phyloP scores from a whole-genome alignment of 2,888 invertebrate species.

The Leptothorax acervorum region DNA sequence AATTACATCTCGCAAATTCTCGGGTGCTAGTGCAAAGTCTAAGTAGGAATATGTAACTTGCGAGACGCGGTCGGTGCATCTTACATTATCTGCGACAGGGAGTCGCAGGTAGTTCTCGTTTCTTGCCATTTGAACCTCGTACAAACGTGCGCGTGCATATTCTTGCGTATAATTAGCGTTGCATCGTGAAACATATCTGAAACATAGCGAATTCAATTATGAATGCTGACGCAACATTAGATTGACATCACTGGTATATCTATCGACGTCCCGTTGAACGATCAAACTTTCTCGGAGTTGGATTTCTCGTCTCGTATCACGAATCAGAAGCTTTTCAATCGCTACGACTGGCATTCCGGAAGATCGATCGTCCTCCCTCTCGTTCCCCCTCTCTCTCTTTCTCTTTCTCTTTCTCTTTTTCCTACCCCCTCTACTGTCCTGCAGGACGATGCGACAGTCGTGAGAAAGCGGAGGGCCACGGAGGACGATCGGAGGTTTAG shows the following conservation, averaged over 20 bases:
- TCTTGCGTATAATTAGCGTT: conserved; percentile 28
- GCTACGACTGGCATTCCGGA: conserved; percentile 72
- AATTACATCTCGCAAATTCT: conserved; percentile 44
- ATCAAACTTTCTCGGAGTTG: conserved; percentile 41
- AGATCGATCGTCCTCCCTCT: conserved; percentile 71
- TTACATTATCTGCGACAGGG: conserved; percentile 50
- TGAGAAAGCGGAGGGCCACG: conserved; percentile 68
- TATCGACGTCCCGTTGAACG: conserved; percentile 32
- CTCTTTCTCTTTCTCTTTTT: conserved; percentile 15
- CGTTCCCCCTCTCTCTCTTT: conserved; percentile 42
- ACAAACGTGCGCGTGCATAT: conserved; percentile 35
- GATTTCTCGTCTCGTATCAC: conserved; percentile 70
- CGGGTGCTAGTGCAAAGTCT: conserved; percentile 34
- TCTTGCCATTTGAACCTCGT: conserved; percentile 37
- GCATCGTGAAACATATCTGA: not conserved
- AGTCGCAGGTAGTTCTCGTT: conserved; percentile 31
- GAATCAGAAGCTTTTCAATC: conserved; percentile 77
- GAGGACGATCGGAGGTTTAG: conserved; percentile 63
- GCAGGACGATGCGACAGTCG: conserved; percentile 73
- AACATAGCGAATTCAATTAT: not conserved
- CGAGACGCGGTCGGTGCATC: conserved; percentile 50
- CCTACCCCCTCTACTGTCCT: conserved; percentile 55
- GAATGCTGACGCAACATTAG: not conserved
- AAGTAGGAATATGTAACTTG: conserved; percentile 46
- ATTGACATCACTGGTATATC: conserved; percentile 23